Conservation (phyloP, 2,888 invertebrate species). For the Laspeyria flexula region DNA sequence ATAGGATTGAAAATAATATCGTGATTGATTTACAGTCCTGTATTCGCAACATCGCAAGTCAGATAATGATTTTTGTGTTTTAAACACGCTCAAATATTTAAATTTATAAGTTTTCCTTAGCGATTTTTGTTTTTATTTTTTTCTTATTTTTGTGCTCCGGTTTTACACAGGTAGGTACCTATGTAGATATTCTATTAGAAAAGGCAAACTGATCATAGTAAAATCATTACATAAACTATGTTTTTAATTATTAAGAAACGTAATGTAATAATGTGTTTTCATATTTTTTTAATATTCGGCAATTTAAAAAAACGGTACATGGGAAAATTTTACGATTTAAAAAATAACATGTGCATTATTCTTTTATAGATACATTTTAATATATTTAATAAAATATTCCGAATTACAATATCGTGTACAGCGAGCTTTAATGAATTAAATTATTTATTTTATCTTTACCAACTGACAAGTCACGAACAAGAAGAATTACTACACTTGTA, state of each 20-base stretch:
- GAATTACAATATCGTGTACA: conserved; percentile 3
- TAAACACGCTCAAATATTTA: conserved; percentile 77
- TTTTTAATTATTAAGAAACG: neutral
- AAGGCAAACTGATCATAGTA: no score
- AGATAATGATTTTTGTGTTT: conserved; percentile 78
- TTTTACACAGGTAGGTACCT: no score
- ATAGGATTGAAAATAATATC: conserved; percentile 31
- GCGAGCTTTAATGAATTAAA: conserved; percentile 20
- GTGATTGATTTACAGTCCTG: conserved; percentile 36
- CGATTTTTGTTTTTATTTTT: conserved; percentile 58
- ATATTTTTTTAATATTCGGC: no score
- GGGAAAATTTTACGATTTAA: no score
- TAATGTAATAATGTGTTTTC: no score
- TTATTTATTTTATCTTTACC: conserved; percentile 30
- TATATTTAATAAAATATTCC: neutral
- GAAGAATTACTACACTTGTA: conserved; percentile 23
- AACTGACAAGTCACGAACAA: conserved; percentile 42
- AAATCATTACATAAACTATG: neutral
- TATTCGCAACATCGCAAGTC: conserved; percentile 62
- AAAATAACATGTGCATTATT: no score
- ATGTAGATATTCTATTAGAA: no score
- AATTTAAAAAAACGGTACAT: no score
- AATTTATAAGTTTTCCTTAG: conserved; percentile 67
- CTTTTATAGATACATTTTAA: no score
- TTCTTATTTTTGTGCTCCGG: conserved; percentile 55